Conservation (phyloP, 2,797 vertebrate species). For the Semotilus atromaculatus region DNA sequence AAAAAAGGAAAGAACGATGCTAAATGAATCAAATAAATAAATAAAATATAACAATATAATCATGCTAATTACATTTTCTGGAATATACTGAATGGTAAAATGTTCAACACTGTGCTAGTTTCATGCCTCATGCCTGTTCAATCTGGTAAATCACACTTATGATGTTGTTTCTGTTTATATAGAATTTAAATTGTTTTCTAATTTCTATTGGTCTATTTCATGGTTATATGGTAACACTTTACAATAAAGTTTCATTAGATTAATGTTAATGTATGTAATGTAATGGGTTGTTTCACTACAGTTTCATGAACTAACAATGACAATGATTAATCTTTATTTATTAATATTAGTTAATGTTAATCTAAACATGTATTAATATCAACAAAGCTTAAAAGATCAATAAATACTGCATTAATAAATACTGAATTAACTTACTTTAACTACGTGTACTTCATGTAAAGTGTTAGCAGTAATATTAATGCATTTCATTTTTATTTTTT, state of each 20-base stretch:
- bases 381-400: neutral
- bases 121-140: neutral
- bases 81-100: neutral
- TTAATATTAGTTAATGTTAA: neutral
- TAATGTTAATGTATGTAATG: no score
- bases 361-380: neutral
- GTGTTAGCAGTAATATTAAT: neutral
- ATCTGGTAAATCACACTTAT: neutral
- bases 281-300: neutral
- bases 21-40: neutral
- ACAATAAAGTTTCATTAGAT: neutral
- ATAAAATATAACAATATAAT: neutral
- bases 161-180: neutral
- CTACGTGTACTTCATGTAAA: neutral
- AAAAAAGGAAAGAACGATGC: neutral
- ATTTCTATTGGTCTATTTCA: neutral
- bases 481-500: neutral
- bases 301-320: neutral
- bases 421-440: neutral
- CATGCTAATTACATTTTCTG: neutral
- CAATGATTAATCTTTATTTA: neutral
- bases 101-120: neutral
- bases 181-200: neutral
- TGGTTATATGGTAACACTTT: neutral
- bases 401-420: neutral